Evolutionary conservation across 2,113 vertebrate species (phyloP), one percentile per base, ranked within the genome.

Genomic region (Thomomys bottae): DNA sequence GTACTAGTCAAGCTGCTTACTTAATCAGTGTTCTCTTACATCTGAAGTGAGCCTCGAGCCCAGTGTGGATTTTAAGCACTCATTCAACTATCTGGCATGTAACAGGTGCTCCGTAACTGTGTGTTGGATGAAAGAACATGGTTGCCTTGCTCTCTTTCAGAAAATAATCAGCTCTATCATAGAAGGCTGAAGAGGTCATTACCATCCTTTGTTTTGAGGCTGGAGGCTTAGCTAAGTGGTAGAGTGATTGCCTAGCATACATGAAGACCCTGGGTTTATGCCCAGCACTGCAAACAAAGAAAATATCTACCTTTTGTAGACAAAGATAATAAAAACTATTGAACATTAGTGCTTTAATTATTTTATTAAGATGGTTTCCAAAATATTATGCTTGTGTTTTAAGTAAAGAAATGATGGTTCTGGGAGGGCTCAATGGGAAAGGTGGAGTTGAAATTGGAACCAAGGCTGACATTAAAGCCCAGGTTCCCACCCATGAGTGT

Each of bases 341-440:
- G 40, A 77, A 54, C 20, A 84, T 3, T 57, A 73, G 72, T 73
- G 11, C 24, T 92, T 21, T 61, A 8, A 4, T 82, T 73, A n/a
- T 82, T 76, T 81, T 77, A 82, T 86, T 86, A n/a, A 3, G 77
- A n/a, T 6, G 80, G 59, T 80, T 49, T 61, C 68, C 61, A 83
- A 80, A 89, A 73, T 45, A 36, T 67, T 85, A 45, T 38, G 20
- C 8, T 11, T 84, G 1, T 72, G 36, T 80, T 89, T 86, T 64
- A 49, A 83, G 40, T 70, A 67, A 67, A 66, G 32, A 67, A 49
- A 28, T 73, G 32, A 54, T 68, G 36, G 20, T 26, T 72, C 32
- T 82, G 84, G 72, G 59, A 76, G 15, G 11, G 49, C 78, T 84
- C 34, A 21, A 1, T 70, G 61, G 78, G 90, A 89, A 93, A 87